Percentiles rank a stretch among this genome's conserved stretches.
These are phyloP conservation scores for Epirrita christyi DNA, from an alignment of 2,888 invertebrate species.

Conservation along the genomic window DNA sequence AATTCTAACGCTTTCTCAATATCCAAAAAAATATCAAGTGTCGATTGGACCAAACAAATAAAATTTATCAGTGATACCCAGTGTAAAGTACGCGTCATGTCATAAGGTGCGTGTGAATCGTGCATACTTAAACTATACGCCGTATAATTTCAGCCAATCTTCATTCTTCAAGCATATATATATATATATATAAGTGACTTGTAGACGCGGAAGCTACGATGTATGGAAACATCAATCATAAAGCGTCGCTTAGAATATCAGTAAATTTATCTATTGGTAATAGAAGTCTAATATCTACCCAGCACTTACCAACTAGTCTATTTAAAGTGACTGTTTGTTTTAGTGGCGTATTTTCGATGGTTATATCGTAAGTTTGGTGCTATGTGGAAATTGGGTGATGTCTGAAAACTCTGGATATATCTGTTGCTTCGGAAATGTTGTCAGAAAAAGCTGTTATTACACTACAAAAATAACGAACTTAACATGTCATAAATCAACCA, in stretches of 20 bases:
- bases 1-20: background rate
- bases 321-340: slow-evolving; percentile 19
- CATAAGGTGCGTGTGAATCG: background rate
- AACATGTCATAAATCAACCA: background rate
- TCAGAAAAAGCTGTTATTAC: slow-evolving; percentile 16
- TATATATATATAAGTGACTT: too few species aligned
- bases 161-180: too few species aligned
- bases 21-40: background rate
- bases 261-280: too few species aligned
- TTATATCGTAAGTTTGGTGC: slow-evolving; percentile 38
- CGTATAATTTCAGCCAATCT: too few species aligned
- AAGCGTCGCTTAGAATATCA: too few species aligned
- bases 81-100: too few species aligned
- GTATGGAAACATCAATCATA: too few species aligned
- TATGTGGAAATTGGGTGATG: slow-evolving; percentile 31
- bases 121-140: background rate
- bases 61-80: too few species aligned
- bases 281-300: background rate
- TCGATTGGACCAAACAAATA: background rate
- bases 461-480: slow-evolving; percentile 8
- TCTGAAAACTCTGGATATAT: slow-evolving; percentile 24
- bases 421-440: slow-evolving; percentile 26
- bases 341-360: slow-evolving; percentile 20
- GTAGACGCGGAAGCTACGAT: too few species aligned
- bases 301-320: slow-evolving; percentile 24